Conservation (phyloP, 2,797 vertebrate species). For the Aulostomus chinensis region DNA sequence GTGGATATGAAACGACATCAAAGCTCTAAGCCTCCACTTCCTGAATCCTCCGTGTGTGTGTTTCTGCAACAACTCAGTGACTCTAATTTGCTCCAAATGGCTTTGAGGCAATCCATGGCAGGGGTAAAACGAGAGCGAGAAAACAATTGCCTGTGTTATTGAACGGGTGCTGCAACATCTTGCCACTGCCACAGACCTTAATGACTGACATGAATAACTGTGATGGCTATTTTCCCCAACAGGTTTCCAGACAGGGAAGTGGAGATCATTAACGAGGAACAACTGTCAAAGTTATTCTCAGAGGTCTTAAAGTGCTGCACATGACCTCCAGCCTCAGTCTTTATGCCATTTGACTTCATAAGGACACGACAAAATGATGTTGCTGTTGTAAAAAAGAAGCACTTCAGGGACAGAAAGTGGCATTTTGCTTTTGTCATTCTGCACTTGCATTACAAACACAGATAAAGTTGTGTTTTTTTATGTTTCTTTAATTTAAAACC, state of each 20-base stretch:
- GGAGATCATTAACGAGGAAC: conserved; percentile 32
- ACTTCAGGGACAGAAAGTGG: no score
- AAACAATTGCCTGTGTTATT: conserved; percentile 49
- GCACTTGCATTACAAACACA: conserved; percentile 2
- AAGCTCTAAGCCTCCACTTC: conserved; percentile 9
- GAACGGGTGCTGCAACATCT: conserved; percentile 30
- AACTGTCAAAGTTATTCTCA: conserved; percentile 51
- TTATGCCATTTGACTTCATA: conserved; percentile 16
- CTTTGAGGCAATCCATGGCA: conserved; percentile 38
- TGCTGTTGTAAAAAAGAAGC: no score
- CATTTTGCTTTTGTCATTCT: conserved; percentile 10
- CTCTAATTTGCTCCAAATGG: conserved; percentile 51
- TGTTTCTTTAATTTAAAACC: conserved; percentile 34
- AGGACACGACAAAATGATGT: conserved; percentile 6
- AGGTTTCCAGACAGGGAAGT: conserved; percentile 40
- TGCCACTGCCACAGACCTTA: conserved; percentile 35
- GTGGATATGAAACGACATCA: no score
- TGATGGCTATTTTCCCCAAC: conserved; percentile 51
- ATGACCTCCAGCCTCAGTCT: conserved; percentile 13
- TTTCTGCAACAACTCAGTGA: conserved; percentile 36
- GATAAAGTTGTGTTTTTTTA: conserved; percentile 6
- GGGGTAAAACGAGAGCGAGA: conserved; percentile 39
- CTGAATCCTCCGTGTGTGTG: conserved; percentile 22
- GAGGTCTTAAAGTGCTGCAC: conserved; percentile 4
- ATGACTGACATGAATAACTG: conserved; percentile 61